These are phyloP conservation scores for Sycophila texana DNA, from an alignment of 2,888 invertebrate species.

Conservation along the genomic window DNA sequence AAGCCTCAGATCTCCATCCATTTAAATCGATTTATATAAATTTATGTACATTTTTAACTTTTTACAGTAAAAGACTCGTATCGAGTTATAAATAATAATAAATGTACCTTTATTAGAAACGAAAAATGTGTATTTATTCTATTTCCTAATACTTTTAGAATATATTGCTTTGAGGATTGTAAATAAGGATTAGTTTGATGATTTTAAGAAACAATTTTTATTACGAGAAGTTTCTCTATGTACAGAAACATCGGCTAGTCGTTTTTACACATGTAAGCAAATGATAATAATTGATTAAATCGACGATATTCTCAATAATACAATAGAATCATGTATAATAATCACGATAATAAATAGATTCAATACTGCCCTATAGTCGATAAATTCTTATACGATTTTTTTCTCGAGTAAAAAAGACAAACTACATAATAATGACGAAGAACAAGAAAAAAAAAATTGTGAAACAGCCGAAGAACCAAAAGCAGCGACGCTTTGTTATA, in stretches of 20 bases:
- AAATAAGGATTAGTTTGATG: constrained; percentile 23
- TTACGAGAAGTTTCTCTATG: constrained; percentile 70
- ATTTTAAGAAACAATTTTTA: constrained; percentile 65
- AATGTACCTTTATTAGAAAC: constrained; percentile 50
- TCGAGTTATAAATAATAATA: constrained; percentile 56
- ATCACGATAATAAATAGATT: constrained; percentile 58
- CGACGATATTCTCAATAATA: constrained; percentile 52
- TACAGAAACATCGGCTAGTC: constrained; percentile 72
- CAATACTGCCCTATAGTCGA: constrained; percentile 57
- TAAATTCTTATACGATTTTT: constrained; percentile 51
- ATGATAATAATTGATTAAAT: constrained; percentile 66
- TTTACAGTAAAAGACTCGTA: constrained; percentile 56
- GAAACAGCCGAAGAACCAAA: constrained; percentile 59
- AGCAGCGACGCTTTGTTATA: constrained; percentile 64
- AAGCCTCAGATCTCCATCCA: constrained; percentile 51
- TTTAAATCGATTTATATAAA: constrained; percentile 53
- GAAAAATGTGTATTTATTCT: constrained; percentile 1
- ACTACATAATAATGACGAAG: constrained; percentile 53
- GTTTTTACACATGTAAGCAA: constrained; percentile 65
- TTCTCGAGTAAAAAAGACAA: constrained; percentile 57
- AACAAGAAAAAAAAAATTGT: constrained; percentile 54
- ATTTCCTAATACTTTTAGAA: background rate
- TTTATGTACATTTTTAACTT: constrained; percentile 57
- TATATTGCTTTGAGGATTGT: background rate
- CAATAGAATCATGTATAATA: constrained; percentile 55